Evolutionary conservation across 2,888 invertebrate genomes (phyloP).

Genomic region (Salticus scenicus): DNA sequence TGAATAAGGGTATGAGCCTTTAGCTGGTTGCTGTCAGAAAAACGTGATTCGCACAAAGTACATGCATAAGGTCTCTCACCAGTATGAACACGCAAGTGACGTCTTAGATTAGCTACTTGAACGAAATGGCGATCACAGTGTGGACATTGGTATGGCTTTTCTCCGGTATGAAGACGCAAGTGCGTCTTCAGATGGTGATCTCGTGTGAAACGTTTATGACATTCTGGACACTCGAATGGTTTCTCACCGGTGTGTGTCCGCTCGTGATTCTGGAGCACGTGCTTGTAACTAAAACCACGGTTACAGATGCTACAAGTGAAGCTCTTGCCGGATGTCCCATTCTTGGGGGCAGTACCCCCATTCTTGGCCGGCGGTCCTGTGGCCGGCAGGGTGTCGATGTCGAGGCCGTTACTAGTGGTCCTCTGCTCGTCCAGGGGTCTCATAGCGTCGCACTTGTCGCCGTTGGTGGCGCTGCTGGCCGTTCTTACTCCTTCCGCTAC

Average conservation of each 20-base stretch:
- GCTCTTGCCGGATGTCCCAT: conserved; percentile 81
- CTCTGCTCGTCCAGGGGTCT: conserved; percentile 44
- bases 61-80: conserved; percentile 93
- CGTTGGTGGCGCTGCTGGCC: conserved; percentile 63
- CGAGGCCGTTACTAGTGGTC: conserved; percentile 43
- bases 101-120: conserved; percentile 91
- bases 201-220: conserved; percentile 92
- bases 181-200: conserved; percentile 96
- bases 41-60: conserved; percentile 88
- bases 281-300: conserved; percentile 93
- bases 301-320: conserved; percentile 92
- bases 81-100: conserved; percentile 92
- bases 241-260: conserved; percentile 96
- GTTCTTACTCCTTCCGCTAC: conserved; percentile 58
- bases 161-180: conserved; percentile 93
- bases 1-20: conserved; percentile 93
- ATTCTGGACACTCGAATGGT: conserved; percentile 93
- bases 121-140: conserved; percentile 95
- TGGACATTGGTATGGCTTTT: conserved; percentile 93
- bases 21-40: conserved; percentile 93
- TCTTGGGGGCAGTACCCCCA: conserved; percentile 27
- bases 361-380: conserved; percentile 65
- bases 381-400: conserved; percentile 52
- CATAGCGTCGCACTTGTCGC: conserved; percentile 36
- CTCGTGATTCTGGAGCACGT: conserved; percentile 94